Percentiles rank a stretch among this genome's conserved stretches.
Evolutionary conservation across 1,140 invertebrate genomes (phyloP).

Genomic region (Zophobas morio): DNA sequence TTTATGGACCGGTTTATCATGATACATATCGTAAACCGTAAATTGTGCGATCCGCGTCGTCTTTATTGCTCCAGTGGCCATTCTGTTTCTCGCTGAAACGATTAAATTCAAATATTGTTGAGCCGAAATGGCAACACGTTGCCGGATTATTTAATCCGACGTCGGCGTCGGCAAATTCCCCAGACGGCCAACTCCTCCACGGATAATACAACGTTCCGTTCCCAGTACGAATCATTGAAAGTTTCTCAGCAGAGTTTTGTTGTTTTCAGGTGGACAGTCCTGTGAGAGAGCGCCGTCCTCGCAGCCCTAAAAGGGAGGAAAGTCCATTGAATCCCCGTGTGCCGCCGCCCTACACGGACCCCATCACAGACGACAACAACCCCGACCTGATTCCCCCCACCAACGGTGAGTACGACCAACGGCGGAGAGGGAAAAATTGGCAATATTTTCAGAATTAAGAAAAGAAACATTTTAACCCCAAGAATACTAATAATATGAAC

Average conservation of each 20-base stretch:
- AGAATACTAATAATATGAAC: too few species aligned
- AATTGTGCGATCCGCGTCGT: conserved; percentile 27
- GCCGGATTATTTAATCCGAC: conserved; percentile 31
- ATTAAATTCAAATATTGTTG: conserved; percentile 34
- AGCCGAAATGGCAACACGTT: conserved; percentile 35
- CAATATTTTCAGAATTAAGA: too few species aligned
- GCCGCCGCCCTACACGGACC: conserved; percentile 60
- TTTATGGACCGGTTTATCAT: conserved; percentile 23
- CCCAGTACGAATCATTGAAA: conserved; percentile 29
- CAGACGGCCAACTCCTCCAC: neutral
- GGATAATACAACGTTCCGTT: conserved; percentile 32
- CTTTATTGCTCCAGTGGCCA: conserved; percentile 13
- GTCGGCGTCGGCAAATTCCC: neutral
- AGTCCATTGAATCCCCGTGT: conserved; percentile 60
- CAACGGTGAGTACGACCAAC: conserved; percentile 57
- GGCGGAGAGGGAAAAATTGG: neutral
- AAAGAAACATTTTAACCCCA: too few species aligned
- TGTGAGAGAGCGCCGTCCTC: conserved; percentile 59
- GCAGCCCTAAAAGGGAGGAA: conserved; percentile 62
- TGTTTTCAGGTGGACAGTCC: conserved; percentile 63
- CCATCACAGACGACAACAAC: conserved; percentile 65
- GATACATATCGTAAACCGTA: conserved; percentile 24
- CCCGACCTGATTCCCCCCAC: conserved; percentile 66
- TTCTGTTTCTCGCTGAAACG: conserved; percentile 12
- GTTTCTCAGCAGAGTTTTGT: conserved; percentile 33